Conservation (phyloP, 2,113 vertebrate genomes). For the Neotoma lepida region DNA sequence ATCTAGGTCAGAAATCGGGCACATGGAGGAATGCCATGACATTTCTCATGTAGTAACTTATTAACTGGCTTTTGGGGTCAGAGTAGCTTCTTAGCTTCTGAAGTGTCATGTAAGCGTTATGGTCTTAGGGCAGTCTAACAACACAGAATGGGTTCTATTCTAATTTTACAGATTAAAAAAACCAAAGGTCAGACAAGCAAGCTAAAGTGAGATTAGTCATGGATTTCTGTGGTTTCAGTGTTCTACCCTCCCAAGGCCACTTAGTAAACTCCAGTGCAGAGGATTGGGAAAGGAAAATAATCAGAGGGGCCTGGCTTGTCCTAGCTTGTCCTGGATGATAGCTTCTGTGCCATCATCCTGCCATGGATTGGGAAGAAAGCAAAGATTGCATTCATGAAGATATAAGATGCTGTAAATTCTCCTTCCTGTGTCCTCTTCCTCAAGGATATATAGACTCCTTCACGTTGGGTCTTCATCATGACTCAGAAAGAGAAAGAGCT, state of each 20-base stretch:
- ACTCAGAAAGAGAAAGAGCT: constrained; percentile 69
- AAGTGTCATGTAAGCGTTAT: background rate
- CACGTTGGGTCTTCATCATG: constrained; percentile 47
- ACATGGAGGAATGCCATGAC: background rate
- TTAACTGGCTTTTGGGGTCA: background rate
- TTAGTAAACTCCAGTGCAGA: background rate
- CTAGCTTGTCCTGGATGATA: background rate
- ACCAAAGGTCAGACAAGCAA: background rate
- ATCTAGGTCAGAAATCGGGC: background rate
- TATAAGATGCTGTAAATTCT: background rate
- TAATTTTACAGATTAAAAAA: background rate
- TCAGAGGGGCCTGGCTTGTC: background rate
- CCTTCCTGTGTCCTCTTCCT: background rate
- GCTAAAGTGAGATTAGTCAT: background rate
- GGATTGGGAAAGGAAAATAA: background rate
- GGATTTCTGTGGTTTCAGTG: background rate
- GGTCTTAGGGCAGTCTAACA: background rate
- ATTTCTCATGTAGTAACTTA: background rate
- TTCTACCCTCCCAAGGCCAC: background rate
- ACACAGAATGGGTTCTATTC: background rate
- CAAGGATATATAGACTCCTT: constrained; percentile 48
- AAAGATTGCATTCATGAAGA: constrained; percentile 16
- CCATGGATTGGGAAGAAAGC: constrained; percentile 16
- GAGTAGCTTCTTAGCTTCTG: background rate
- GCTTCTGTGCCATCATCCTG: background rate